Evolutionary conservation across 1,140 invertebrate species (phyloP).

Genomic region (Nylanderia fulva): DNA sequence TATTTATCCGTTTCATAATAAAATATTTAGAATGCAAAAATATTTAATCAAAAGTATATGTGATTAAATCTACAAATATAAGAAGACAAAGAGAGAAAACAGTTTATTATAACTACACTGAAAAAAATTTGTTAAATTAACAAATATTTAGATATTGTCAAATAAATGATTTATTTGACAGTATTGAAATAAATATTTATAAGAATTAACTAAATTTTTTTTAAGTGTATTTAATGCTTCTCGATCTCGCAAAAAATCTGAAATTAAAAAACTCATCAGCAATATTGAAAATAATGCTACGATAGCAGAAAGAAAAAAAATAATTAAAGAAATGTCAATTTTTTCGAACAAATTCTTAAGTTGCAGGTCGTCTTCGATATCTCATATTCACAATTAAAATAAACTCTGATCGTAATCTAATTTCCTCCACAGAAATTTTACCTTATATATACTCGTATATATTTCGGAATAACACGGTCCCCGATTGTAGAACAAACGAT

Average conservation of each 20-base stretch:
- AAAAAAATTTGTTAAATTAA: too few species aligned
- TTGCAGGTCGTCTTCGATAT: slow-evolving; percentile 3
- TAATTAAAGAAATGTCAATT: slow-evolving; percentile 20
- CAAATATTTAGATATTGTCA: too few species aligned
- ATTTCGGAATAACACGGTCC: slow-evolving; percentile 34
- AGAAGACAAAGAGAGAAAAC: too few species aligned
- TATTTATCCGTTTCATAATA: neutral
- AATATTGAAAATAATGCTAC: slow-evolving; percentile 17
- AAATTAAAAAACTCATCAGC: slow-evolving; percentile 17
- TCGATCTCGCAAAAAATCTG: neutral
- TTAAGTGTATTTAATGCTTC: too few species aligned
- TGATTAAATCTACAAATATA: neutral
- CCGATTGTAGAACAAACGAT: neutral
- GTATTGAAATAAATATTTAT: too few species aligned
- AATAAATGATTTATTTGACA: too few species aligned
- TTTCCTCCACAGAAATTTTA: slow-evolving; percentile 23
- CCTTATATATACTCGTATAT: neutral
- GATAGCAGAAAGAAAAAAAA: slow-evolving; percentile 13
- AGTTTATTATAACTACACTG: too few species aligned
- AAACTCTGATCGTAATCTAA: slow-evolving; percentile 37
- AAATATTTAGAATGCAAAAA: neutral
- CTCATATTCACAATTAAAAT: slow-evolving; percentile 40
- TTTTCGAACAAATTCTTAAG: neutral
- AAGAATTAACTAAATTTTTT: too few species aligned
- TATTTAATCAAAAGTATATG: neutral